These are phyloP conservation scores for Andrena praecox DNA, from an alignment of 2,888 invertebrate species.

Conservation along the genomic window DNA sequence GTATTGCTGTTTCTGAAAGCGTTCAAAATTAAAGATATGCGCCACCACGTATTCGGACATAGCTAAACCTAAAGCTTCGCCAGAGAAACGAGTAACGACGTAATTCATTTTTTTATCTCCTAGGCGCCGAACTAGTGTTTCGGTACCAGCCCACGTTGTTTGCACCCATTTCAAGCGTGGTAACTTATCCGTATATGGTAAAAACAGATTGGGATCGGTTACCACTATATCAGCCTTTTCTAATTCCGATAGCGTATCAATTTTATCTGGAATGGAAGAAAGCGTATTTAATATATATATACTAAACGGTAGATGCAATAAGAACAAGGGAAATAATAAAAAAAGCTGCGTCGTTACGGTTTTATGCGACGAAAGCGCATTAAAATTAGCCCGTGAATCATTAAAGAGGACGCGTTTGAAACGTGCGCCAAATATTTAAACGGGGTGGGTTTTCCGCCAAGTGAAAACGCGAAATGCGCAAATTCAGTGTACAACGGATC, in stretches of 20 bases:
- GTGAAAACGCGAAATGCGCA: slow-evolving; percentile 33
- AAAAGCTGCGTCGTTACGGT: not conserved
- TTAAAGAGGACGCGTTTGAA: slow-evolving; percentile 12
- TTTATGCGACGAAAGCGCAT: not conserved
- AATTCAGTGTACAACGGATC: slow-evolving; percentile 39
- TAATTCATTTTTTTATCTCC: slow-evolving; percentile 75
- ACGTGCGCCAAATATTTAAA: slow-evolving; percentile 37
- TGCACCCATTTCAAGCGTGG: slow-evolving; percentile 85
- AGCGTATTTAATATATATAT: not conserved
- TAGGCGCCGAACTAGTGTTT: slow-evolving; percentile 77
- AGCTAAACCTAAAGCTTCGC: slow-evolving; percentile 84
- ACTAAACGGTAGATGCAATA: not conserved
- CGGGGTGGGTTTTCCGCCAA: slow-evolving; percentile 54
- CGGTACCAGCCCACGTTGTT: slow-evolving; percentile 85
- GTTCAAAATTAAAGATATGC: slow-evolving; percentile 85
- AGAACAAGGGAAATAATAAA: not conserved
- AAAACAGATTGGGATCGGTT: slow-evolving; percentile 83
- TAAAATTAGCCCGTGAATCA: slow-evolving; percentile 1
- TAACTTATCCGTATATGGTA: slow-evolving; percentile 81
- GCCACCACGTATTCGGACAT: slow-evolving; percentile 86
- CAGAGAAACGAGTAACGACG: slow-evolving; percentile 84
- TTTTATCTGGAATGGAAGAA: slow-evolving; percentile 58
- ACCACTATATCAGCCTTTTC: slow-evolving; percentile 83
- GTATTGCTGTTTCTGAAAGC: slow-evolving; percentile 82
- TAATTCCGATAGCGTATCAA: slow-evolving; percentile 69